Conservation (phyloP, 92 coral and sea anemone genomes). For the Parazoanthus swiftii region DNA sequence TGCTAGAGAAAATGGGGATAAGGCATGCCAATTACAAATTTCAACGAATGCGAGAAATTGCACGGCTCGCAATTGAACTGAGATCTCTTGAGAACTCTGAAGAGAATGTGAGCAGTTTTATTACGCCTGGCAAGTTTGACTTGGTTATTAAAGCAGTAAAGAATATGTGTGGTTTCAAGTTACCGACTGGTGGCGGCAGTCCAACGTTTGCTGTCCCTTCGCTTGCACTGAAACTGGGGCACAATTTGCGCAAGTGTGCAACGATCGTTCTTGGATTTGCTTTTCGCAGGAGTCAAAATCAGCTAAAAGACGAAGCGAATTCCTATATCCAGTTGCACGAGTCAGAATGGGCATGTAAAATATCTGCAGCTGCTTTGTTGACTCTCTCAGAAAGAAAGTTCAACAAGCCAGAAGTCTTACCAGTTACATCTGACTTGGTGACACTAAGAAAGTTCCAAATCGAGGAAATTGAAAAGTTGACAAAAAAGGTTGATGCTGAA, state of each 20-base stretch:
- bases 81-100: not conserved
- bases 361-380: not conserved
- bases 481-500: too few species aligned
- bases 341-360: conserved; percentile 1
- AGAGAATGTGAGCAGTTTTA: not conserved
- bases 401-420: not conserved
- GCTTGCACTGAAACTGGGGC: conserved; percentile 47
- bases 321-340: not conserved
- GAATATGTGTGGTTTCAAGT: not conserved
- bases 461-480: too few species aligned
- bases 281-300: not conserved
- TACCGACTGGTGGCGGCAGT: not conserved
- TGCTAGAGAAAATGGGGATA: conserved; percentile 33
- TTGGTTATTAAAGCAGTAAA: conserved; percentile 1
- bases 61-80: not conserved
- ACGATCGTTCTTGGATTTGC: conserved; percentile 30
- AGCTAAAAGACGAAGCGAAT: not conserved
- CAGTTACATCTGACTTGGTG: conserved; percentile 24
- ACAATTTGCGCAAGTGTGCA: conserved; percentile 44
- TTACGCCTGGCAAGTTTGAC: conserved; percentile 27
- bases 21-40: conserved; percentile 36
- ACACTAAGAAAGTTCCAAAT: not conserved
- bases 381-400: conserved; percentile 24
- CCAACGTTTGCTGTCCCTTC: conserved; percentile 21
- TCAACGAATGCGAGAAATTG: conserved; percentile 60